Percentiles rank a stretch among this genome's conserved stretches.
Evolutionary conservation across 2,888 invertebrate species (phyloP).

Genomic region (Drosophila engyochracea): DNA sequence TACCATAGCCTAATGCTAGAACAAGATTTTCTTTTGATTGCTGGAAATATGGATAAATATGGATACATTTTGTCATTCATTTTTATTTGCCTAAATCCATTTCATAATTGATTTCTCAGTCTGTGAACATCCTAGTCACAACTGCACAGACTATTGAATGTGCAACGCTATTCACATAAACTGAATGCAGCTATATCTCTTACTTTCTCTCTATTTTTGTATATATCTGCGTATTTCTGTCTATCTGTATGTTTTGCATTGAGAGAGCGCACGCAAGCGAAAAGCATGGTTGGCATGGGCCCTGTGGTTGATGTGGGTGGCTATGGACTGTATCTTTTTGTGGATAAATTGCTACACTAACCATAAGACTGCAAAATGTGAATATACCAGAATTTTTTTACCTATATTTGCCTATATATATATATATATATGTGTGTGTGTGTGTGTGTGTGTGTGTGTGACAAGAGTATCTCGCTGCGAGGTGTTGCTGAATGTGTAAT

Average conservation of each 20-base stretch:
- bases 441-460: neutral
- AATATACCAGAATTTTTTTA: conserved; percentile 48
- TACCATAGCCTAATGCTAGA: neutral
- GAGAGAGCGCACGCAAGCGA: conserved; percentile 15
- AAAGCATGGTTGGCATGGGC: conserved; percentile 16
- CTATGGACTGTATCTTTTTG: conserved; percentile 40
- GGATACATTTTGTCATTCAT: conserved; percentile 12
- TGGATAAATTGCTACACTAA: conserved; percentile 76
- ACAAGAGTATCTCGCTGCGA: conserved; percentile 46
- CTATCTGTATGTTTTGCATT: neutral
- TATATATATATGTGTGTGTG: neutral
- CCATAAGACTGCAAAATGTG: conserved; percentile 65
- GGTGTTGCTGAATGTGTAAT: conserved; percentile 68
- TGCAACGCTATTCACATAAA: conserved; percentile 64
- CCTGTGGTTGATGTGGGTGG: conserved; percentile 1
- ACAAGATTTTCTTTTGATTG: conserved; percentile 2
- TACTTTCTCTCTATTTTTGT: neutral
- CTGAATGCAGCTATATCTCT: conserved; percentile 45
- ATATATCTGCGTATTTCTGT: neutral
- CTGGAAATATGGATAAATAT: conserved; percentile 1
- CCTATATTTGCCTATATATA: neutral
- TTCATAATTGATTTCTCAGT: conserved; percentile 29
- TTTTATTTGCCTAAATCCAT: conserved; percentile 18
- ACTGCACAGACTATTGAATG: conserved; percentile 57
- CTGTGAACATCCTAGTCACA: conserved; percentile 17